phyloP scores from a whole-genome alignment of 2,888 invertebrate genomes.

The Cantharis rufa region DNA sequence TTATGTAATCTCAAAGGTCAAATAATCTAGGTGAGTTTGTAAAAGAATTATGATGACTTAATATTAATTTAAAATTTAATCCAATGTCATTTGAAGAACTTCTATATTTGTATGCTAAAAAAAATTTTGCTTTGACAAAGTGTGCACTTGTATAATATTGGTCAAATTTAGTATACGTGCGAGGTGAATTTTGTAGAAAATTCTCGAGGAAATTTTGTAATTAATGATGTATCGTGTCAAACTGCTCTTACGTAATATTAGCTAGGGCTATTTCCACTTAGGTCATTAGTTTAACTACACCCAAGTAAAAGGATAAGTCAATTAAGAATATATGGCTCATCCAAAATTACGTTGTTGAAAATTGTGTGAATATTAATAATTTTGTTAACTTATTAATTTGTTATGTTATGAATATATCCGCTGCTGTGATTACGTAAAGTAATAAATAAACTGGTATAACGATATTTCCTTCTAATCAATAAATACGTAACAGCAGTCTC shows the following conservation, averaged over 20 bases:
- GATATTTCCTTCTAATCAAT: background rate
- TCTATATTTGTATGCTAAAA: background rate
- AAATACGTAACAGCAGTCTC: background rate
- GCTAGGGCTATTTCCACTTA: background rate
- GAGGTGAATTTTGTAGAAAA: background rate
- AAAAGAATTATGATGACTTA: background rate
- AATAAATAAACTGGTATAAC: background rate
- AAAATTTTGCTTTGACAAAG: background rate
- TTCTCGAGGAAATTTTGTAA: background rate
- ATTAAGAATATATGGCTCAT: background rate
- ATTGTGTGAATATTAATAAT: background rate
- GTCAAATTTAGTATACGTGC: background rate
- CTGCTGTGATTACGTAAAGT: background rate
- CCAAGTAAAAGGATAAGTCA: background rate
- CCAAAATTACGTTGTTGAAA: background rate
- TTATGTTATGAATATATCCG: background rate
- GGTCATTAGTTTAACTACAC: background rate
- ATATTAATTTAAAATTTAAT: background rate
- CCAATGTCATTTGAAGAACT: background rate
- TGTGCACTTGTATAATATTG: background rate
- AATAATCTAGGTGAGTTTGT: background rate
- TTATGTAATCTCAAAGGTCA: background rate
- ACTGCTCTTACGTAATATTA: background rate
- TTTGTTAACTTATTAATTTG: background rate
- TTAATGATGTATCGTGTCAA: background rate